These are phyloP conservation scores for Sussaba pulchella DNA, from an alignment of 2,888 invertebrate genomes.

Conservation along the genomic window DNA sequence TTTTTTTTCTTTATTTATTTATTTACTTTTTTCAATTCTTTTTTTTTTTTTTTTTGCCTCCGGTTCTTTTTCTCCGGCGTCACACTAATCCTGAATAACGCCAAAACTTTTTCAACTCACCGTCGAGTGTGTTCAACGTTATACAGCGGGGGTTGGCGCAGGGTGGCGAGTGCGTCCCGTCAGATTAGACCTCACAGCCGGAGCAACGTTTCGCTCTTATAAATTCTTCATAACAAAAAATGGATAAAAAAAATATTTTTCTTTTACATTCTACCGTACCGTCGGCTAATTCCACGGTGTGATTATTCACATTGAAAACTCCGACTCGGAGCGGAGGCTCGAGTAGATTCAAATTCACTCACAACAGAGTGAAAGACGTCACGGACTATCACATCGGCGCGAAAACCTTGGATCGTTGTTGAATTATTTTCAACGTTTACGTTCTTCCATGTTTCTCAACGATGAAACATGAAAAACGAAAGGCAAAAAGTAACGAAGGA, in stretches of 20 bases:
- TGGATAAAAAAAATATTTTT: background rate
- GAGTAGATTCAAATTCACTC: too few species aligned
- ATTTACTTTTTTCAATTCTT: too few species aligned
- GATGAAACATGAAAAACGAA: too few species aligned
- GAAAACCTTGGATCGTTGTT: too few species aligned
- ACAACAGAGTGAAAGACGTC: too few species aligned
- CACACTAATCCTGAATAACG: slow-evolving; percentile 76
- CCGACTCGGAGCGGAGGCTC: too few species aligned
- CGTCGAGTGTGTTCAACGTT: slow-evolving; percentile 39
- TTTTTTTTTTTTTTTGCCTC: background rate
- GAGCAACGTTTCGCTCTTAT: slow-evolving; percentile 24
- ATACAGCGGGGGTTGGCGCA: background rate
- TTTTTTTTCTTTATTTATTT: background rate
- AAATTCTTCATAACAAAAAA: slow-evolving; percentile 34
- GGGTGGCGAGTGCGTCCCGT: slow-evolving; percentile 17
- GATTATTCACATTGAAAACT: slow-evolving; percentile 31
- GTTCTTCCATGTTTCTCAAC: too few species aligned
- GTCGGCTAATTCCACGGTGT: slow-evolving; percentile 1
- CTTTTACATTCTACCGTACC: background rate
- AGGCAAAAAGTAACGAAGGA: too few species aligned
- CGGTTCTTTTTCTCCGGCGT: slow-evolving; percentile 16
- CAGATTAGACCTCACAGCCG: slow-evolving; percentile 32
- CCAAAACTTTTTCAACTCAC: slow-evolving; percentile 72
- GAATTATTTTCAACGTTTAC: too few species aligned
- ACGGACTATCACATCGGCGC: too few species aligned